Percentiles rank a stretch among this genome's conserved stretches.
Conservation (phyloP, 2,888 invertebrate species). For the Malacosoma neustria region DNA sequence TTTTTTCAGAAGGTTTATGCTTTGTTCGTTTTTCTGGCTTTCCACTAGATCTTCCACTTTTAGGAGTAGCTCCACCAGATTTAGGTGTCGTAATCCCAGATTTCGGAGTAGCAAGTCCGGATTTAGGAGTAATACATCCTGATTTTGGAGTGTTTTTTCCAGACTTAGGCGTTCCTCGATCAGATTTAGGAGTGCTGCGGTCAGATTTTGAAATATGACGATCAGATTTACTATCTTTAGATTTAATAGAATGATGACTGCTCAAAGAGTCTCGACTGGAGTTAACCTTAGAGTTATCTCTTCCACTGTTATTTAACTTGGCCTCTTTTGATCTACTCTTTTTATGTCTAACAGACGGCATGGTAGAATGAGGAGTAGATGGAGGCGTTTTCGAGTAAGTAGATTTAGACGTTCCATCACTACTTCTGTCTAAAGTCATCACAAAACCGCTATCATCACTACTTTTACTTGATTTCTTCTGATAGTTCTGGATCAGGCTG, state of each 20-base stretch:
- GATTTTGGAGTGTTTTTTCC: constrained; percentile 59
- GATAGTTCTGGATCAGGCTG: constrained; percentile 65
- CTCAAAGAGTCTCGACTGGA: constrained; percentile 68
- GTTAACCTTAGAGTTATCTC: constrained; percentile 54
- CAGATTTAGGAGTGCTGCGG: constrained; percentile 64
- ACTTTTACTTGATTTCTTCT: constrained; percentile 68
- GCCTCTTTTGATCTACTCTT: constrained; percentile 66
- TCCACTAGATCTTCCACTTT: constrained; percentile 72
- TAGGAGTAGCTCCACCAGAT: constrained; percentile 67
- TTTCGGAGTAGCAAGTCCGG: constrained; percentile 60
- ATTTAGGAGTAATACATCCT: constrained; percentile 55
- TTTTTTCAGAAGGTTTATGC: constrained; percentile 67
- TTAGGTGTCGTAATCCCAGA: constrained; percentile 59
- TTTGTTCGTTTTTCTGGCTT: constrained; percentile 63
- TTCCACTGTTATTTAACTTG: constrained; percentile 49
- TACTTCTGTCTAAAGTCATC: constrained; percentile 67
- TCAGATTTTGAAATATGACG: constrained; percentile 64
- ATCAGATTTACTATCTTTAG: constrained; percentile 66
- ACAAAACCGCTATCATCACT: constrained; percentile 70
- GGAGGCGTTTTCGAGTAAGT: constrained; percentile 68
- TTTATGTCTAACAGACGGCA: constrained; percentile 63
- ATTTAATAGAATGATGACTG: constrained; percentile 67
- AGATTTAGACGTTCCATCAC: constrained; percentile 65
- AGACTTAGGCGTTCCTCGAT: constrained; percentile 56
- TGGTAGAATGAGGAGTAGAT: constrained; percentile 60